These are phyloP conservation scores for Rhynchotus rufescens DNA, from an alignment of 2,797 vertebrate species.

Conservation along the genomic window DNA sequence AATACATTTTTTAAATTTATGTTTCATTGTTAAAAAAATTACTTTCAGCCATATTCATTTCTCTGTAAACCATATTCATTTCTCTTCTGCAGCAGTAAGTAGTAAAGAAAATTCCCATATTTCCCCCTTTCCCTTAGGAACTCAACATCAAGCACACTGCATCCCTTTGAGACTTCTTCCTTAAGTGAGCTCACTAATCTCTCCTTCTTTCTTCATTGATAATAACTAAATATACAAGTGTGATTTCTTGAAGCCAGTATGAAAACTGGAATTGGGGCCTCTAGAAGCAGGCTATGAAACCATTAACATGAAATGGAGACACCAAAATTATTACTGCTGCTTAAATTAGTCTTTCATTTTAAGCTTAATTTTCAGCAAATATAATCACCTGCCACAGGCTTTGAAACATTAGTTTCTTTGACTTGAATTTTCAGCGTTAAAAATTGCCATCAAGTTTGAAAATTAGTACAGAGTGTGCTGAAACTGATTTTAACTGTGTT, in stretches of 20 bases:
- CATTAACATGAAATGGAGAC: not conserved
- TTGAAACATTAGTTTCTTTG: not conserved
- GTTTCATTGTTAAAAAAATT: not conserved
- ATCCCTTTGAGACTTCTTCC: not conserved
- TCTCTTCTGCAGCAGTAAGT: not conserved
- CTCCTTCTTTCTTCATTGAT: not conserved
- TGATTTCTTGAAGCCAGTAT: not conserved
- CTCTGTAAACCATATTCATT: not conserved
- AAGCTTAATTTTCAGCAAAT: conserved; percentile 23
- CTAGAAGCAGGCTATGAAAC: not conserved
- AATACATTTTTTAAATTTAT: not conserved
- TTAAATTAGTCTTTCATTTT: conserved; percentile 24
- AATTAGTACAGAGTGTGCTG: not conserved
- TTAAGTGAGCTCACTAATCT: not conserved
- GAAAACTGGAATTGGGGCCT: not conserved
- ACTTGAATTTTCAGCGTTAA: not conserved
- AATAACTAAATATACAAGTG: not conserved
- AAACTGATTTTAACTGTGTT: not conserved
- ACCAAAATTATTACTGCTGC: not conserved
- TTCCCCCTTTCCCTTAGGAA: not conserved
- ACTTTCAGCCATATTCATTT: not conserved
- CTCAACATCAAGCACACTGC: not conserved
- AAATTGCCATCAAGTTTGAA: not conserved
- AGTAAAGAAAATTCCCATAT: not conserved
- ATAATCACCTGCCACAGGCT: not conserved